phyloP scores from a whole-genome alignment of 2,888 invertebrate genomes.

The Meiosimyza platycephala region DNA sequence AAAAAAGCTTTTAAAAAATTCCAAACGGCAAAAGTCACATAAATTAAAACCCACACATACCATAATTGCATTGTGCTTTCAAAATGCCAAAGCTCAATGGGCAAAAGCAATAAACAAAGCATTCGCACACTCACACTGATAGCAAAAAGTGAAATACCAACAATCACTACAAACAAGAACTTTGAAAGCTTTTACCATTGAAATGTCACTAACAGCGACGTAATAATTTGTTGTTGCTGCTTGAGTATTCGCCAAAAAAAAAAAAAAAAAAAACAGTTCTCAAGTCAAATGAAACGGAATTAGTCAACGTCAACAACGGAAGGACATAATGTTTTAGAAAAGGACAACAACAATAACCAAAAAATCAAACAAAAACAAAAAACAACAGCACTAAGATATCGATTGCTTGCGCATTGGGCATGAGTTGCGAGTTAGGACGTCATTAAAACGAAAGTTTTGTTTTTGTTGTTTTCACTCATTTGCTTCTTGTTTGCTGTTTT shows the following conservation, averaged over 20 bases:
- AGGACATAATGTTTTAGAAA: slow-evolving; percentile 24
- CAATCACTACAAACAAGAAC: not conserved
- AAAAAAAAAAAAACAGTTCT: not conserved
- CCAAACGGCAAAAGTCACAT: too few species aligned
- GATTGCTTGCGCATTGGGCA: not conserved
- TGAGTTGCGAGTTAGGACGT: not conserved
- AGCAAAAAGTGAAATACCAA: not conserved
- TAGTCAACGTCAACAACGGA: slow-evolving; percentile 33
- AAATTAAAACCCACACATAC: too few species aligned
- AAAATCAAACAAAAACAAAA: slow-evolving; percentile 2
- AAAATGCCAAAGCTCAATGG: slow-evolving; percentile 16
- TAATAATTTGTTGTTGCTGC: slow-evolving; percentile 9
- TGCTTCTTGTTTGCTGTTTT: too few species aligned
- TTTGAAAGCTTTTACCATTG: not conserved
- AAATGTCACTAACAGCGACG: slow-evolving; percentile 27
- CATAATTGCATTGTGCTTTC: not conserved
- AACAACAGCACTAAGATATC: not conserved
- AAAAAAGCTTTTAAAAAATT: too few species aligned
- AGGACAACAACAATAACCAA: slow-evolving; percentile 12
- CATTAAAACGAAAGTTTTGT: too few species aligned
- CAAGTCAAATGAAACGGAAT: not conserved
- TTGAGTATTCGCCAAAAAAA: slow-evolving; percentile 8
- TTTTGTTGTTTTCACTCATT: too few species aligned
- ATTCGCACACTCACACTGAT: not conserved
- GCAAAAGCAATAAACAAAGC: not conserved